Conservation (phyloP, 92 coral and sea anemone species). For the Montipora capitata region DNA sequence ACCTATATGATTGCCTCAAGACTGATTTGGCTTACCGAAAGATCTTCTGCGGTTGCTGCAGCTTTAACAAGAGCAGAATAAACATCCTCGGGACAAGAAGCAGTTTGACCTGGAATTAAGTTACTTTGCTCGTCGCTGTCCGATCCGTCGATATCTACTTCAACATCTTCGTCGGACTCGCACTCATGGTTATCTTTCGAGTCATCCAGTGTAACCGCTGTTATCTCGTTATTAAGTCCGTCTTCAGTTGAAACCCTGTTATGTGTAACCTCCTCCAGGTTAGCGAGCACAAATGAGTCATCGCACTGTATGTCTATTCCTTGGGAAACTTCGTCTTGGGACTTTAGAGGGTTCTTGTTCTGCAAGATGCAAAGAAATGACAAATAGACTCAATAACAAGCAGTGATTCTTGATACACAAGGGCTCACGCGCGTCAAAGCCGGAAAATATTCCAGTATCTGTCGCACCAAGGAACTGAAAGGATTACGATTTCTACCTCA, state of each 20-base stretch:
- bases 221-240: background rate
- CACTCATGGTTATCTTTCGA: background rate
- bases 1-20: background rate
- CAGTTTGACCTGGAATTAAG: conserved; percentile 30
- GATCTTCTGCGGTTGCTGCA: conserved; percentile 29
- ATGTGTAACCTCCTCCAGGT: conserved; percentile 17
- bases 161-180: conserved; percentile 80
- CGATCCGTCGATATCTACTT: conserved; percentile 86
- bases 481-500: no score
- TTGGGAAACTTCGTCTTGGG: background rate
- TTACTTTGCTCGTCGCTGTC: conserved; percentile 17
- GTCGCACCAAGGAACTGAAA: no score
- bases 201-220: background rate
- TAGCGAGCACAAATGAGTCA: conserved; percentile 10
- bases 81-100: conserved; percentile 49
- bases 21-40: background rate
- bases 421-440: no score
- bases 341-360: background rate
- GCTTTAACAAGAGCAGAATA: conserved; percentile 52
- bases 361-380: background rate
- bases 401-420: no score
- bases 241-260: conserved; percentile 6
- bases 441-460: no score
- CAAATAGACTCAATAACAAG: background rate
- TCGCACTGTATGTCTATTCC: conserved; percentile 19